A percentile compares a stretch with the other conserved stretches of the same genome.
Conservation (phyloP, 2,888 invertebrate genomes). For the Chloroclysta siterata region DNA sequence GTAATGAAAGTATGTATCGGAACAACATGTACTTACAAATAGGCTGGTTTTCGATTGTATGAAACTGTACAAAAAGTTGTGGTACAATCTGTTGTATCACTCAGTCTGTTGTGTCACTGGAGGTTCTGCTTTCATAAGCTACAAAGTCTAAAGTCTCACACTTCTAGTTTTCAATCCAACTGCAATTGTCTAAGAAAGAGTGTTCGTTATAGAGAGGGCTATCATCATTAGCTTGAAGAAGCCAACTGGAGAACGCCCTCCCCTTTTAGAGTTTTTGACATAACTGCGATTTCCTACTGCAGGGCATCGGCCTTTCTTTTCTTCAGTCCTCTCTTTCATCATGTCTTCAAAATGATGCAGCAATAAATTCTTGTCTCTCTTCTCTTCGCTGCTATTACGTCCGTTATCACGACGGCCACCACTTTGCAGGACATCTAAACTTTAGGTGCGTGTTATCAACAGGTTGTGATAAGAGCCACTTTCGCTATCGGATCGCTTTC, state of each 20-base stretch:
- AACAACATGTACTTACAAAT: background rate
- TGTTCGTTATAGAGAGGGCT: background rate
- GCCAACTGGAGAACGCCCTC: no score
- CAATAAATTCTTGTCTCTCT: background rate
- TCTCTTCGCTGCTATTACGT: background rate
- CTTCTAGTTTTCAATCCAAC: conserved; percentile 16
- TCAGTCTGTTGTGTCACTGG: background rate
- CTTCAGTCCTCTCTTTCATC: no score
- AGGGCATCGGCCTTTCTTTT: no score
- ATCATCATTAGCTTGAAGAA: background rate
- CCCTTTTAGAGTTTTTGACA: no score
- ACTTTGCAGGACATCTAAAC: background rate
- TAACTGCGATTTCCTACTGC: no score
- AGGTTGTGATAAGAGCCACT: conserved; percentile 47
- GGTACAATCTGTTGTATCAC: background rate
- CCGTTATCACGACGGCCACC: background rate
- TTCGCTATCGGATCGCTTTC: conserved; percentile 48
- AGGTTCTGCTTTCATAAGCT: background rate
- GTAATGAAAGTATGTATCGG: conserved; percentile 38
- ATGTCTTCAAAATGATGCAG: background rate
- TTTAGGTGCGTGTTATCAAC: conserved; percentile 42
- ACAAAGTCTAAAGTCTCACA: conserved; percentile 20
- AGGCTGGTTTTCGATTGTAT: conserved; percentile 14
- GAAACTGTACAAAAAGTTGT: conserved; percentile 3
- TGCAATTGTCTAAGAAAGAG: background rate